These are phyloP conservation scores for Turritopsis rubra DNA, from an alignment of 30 jellyfish, hydroid and myxozoan genomes.

Conservation along the genomic window DNA sequence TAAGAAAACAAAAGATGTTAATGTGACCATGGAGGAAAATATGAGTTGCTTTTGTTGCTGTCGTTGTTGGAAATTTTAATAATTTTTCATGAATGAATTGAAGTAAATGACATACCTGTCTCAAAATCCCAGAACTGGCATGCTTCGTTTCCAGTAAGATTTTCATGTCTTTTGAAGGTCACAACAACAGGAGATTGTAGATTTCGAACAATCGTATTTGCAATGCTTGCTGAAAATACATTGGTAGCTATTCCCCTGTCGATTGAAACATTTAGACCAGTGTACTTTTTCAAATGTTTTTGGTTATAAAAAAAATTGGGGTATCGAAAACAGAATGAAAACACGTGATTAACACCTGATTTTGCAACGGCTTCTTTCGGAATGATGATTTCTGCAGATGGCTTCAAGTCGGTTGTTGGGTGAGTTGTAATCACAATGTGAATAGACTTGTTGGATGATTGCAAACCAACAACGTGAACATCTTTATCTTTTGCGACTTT, in stretches of 20 bases:
- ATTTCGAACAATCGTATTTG: neutral
- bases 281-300: neutral
- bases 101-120: too few species aligned
- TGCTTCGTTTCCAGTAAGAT: slow-evolving; percentile 1
- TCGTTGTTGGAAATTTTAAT: too few species aligned
- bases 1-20: neutral
- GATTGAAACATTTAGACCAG: neutral
- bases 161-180: neutral
- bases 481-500: neutral
- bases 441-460: neutral
- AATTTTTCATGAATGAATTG: too few species aligned
- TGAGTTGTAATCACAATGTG: neutral
- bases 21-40: too few species aligned
- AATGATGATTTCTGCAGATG: neutral
- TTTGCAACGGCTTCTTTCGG: neutral
- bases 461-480: neutral
- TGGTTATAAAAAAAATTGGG: neutral
- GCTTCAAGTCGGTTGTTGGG: neutral
- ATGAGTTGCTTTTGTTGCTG: too few species aligned
- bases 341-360: neutral
- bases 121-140: slow-evolving; percentile 3
- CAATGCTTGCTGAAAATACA: slow-evolving; percentile 10
- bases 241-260: neutral
- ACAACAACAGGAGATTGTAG: neutral
- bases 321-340: neutral